These are phyloP conservation scores for Murina feae DNA, from an alignment of 2,113 vertebrate species.

Conservation along the genomic window DNA sequence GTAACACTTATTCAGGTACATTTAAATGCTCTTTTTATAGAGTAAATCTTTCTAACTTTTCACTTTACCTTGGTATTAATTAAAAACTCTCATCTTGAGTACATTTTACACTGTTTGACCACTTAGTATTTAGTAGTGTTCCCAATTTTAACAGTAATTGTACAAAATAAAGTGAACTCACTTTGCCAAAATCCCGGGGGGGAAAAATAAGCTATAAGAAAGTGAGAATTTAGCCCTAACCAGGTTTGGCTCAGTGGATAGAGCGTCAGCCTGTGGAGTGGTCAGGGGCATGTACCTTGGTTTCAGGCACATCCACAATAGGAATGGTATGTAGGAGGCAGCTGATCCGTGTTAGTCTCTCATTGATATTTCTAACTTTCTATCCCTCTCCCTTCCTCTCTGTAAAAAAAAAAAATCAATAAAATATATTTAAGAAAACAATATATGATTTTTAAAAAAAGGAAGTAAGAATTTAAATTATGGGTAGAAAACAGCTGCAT, in stretches of 20 bases:
- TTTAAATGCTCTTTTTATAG: background rate
- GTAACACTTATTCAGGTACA: background rate
- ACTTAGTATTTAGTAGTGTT: background rate
- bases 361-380: no score
- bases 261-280: no score
- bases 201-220: background rate
- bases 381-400: no score
- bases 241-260: no score
- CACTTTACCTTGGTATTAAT: background rate
- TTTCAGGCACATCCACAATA: no score
- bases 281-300: no score
- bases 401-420: no score
- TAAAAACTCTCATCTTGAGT: background rate
- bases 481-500: background rate
- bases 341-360: no score
- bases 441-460: background rate
- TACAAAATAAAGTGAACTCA: background rate
- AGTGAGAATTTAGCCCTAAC: background rate
- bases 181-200: background rate
- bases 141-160: conserved; percentile 4
- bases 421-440: no score
- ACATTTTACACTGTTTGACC: conserved; percentile 3
- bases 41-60: background rate
- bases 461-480: background rate
- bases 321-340: no score